A percentile compares a stretch with the other conserved stretches of the same genome.
Evolutionary conservation across 1,140 invertebrate genomes (phyloP).

Genomic region (Akabosia matsudoensis): DNA sequence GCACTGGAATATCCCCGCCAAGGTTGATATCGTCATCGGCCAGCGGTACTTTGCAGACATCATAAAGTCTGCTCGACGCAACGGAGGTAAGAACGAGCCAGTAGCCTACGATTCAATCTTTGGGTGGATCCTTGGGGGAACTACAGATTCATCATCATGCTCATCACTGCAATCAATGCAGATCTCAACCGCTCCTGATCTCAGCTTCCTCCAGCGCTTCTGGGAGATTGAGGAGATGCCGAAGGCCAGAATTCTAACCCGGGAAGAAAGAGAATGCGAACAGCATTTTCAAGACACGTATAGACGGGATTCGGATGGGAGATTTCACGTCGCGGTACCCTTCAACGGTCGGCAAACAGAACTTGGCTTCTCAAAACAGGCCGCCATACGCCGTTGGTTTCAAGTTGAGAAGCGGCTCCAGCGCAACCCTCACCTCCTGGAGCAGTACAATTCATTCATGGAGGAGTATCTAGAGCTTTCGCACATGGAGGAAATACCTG

Average conservation of each 20-base stretch:
- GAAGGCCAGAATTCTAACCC: neutral
- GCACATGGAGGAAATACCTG: neutral
- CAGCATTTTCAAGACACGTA: neutral
- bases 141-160: neutral
- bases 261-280: neutral
- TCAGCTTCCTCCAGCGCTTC: neutral
- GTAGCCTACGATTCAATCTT: neutral
- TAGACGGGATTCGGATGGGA: neutral
- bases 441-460: slow-evolving; percentile 5
- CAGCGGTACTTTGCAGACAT: neutral
- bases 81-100: neutral
- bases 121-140: neutral
- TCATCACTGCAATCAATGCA: neutral
- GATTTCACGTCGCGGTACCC: neutral
- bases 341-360: neutral
- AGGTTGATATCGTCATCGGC: neutral
- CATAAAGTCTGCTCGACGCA: neutral
- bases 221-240: slow-evolving; percentile 10
- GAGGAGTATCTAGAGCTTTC: neutral
- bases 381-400: neutral
- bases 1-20: neutral
- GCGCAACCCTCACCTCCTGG: neutral
- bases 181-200: neutral
- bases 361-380: neutral
- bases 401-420: neutral